Evolutionary conservation across 2,888 invertebrate species (phyloP).

Genomic region (Anarsia innoxiella): DNA sequence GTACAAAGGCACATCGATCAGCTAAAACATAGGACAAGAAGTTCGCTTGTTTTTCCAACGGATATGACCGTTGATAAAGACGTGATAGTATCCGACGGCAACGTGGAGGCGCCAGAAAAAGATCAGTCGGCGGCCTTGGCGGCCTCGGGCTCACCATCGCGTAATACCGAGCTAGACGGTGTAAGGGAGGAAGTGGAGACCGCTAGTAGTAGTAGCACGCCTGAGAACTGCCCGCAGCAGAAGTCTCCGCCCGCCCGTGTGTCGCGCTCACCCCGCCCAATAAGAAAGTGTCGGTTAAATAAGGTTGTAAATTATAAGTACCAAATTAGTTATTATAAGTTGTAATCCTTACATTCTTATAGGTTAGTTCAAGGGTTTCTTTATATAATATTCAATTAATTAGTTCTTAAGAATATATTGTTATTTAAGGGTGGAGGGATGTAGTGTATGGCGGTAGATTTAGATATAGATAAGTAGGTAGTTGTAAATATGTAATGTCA

Average conservation of each 20-base stretch:
- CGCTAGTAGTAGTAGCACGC: not conserved
- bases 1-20: constrained; percentile 2
- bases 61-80: too few species aligned
- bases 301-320: not conserved
- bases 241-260: not conserved
- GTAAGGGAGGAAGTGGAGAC: too few species aligned
- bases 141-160: not conserved
- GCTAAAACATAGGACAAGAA: not conserved
- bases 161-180: too few species aligned
- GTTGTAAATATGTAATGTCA: too few species aligned
- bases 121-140: not conserved
- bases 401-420: too few species aligned
- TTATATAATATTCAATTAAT: too few species aligned
- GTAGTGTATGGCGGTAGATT: too few species aligned
- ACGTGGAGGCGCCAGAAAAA: not conserved
- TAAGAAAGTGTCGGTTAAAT: not conserved
- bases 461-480: too few species aligned
- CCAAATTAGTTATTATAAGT: too few species aligned
- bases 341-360: not conserved
- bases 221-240: not conserved
- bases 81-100: not conserved
- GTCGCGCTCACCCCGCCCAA: not conserved
- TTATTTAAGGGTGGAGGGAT: too few species aligned
- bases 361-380: too few species aligned
- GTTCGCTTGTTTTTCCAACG: not conserved